These are phyloP conservation scores for Merluccius polli DNA, from an alignment of 2,797 vertebrate species.

Conservation along the genomic window DNA sequence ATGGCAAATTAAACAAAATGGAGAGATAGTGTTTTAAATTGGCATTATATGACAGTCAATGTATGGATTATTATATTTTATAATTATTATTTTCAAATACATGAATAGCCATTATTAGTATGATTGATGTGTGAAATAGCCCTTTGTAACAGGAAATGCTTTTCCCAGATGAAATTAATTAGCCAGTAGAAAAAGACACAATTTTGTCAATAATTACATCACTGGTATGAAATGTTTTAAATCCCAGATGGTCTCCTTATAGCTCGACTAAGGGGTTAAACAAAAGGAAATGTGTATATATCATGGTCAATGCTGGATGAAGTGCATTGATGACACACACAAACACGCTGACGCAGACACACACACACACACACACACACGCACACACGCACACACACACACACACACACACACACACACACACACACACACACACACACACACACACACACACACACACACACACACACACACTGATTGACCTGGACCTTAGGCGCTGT, in stretches of 20 bases:
- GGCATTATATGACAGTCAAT: not conserved
- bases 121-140: slow-evolving; percentile 32
- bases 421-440: not conserved
- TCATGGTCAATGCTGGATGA: not conserved
- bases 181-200: slow-evolving; percentile 17
- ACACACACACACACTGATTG: not conserved
- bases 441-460: not conserved
- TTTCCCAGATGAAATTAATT: slow-evolving; percentile 18
- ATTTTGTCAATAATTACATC: slow-evolving; percentile 4
- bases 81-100: not conserved
- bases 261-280: not conserved
- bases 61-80: not conserved
- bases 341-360: not conserved
- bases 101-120: slow-evolving; percentile 18
- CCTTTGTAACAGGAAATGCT: slow-evolving; percentile 35
- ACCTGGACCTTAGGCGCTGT: not conserved
- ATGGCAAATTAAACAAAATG: not conserved
- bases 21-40: not conserved
- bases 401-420: too few species aligned
- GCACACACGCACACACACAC: too few species aligned
- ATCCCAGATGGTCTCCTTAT: not conserved
- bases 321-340: not conserved
- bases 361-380: too few species aligned
- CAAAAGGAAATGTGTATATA: not conserved
- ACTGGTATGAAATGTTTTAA: slow-evolving; percentile 3